Evolutionary conservation across 2,888 invertebrate genomes (phyloP), one percentile per base, ranked within the genome.

Genomic region (Zaprionus bogoriensis): DNA sequence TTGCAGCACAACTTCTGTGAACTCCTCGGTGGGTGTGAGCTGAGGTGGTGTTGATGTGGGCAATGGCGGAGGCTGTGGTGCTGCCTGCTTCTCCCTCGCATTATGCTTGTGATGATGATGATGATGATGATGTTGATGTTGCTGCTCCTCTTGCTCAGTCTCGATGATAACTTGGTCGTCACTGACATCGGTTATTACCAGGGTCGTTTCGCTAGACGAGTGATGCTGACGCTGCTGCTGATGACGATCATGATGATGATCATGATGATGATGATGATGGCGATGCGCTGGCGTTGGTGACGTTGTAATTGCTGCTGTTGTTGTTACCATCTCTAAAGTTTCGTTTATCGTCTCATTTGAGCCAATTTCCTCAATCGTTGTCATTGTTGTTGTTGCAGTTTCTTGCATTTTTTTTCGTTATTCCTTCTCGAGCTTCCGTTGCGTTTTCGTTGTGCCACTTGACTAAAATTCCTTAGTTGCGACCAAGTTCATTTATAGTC

Each of bases 401-500:
- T 39, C 50, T 38, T 30, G 42, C 67, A 64, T 74, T 25, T 4
- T 44, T 27, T 3, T 10, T 17, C 1, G 2, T 25, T 30, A 20
- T 5, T 10, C 10, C 12, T 23, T 12, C 23, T n/a, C 45, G 25
- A 20, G 39, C 19, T 17, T 47, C 36, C 48, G 64, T 41, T 41
- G 32, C 44, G 63, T 44, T 46, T 57, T 80, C 62, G 52, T 50
- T 58, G 7, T 19, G 50, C n/a, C 41, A 52, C 36, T 54, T 48
- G 65, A 79, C 79, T 79, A 74, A 79, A 71, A 39, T 44, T 44
- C 10, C 32, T 44, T 22, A 28, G 23, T 44, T 59, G 25, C 62
- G 12, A 46, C 41, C 71, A 54, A 54, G 32, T 36, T 62, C 67
- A 71, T 79, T 82, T 79, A 79, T 79, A 79, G 66, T 45, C 67